These are phyloP conservation scores for Bilobella aurantiaca DNA, from an alignment of 1,140 invertebrate genomes.

Conservation along the genomic window DNA sequence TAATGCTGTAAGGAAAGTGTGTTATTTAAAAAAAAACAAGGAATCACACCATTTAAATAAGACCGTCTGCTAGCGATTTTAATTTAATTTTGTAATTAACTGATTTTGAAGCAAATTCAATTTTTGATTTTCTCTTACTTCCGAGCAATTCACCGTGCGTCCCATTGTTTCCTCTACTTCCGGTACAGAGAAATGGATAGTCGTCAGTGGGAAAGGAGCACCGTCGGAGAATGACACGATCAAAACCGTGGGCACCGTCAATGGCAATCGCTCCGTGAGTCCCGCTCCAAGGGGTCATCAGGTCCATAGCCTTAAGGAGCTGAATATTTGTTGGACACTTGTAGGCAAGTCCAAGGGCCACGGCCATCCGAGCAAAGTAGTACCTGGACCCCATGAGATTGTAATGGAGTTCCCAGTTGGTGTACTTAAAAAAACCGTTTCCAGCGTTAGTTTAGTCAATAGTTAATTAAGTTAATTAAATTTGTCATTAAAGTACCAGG, in stretches of 20 bases:
- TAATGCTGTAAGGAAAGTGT: too few species aligned
- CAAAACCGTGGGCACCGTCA: neutral
- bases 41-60: too few species aligned
- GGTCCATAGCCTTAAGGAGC: neutral
- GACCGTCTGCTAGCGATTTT: too few species aligned
- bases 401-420: neutral
- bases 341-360: neutral
- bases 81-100: too few species aligned
- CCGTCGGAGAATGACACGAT: neutral
- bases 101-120: neutral
- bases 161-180: neutral
- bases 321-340: neutral
- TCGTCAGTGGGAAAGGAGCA: neutral
- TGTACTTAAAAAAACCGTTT: neutral
- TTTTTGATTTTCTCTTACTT: neutral
- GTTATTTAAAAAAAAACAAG: too few species aligned
- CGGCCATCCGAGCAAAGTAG: neutral
- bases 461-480: neutral
- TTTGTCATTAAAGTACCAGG: neutral
- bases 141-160: neutral
- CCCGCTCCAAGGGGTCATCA: slow-evolving; percentile 3
- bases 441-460: neutral
- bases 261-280: neutral
- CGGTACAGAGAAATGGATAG: neutral
- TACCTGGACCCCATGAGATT: neutral